Evolutionary conservation across 2,888 invertebrate species (phyloP).

Genomic region (Drosophila mayaguana): DNA sequence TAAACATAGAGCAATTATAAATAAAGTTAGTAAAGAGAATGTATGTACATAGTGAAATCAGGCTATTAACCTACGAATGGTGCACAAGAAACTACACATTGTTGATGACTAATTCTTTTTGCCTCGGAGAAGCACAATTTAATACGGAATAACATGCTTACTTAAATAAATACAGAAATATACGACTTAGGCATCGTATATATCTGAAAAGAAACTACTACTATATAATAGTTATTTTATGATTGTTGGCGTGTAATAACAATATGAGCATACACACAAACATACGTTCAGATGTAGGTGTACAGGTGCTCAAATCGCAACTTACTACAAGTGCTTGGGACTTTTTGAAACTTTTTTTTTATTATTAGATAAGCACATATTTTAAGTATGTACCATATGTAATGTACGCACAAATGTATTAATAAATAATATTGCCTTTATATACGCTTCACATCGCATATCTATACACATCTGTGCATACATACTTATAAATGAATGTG

Average conservation of each 20-base stretch:
- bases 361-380: conserved; percentile 12
- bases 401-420: background rate
- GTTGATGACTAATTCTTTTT: conserved; percentile 21
- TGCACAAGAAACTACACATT: conserved; percentile 10
- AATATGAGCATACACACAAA: background rate
- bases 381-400: background rate
- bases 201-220: background rate
- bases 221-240: background rate
- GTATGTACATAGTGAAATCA: conserved; percentile 19
- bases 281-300: background rate
- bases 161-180: background rate
- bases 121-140: background rate
- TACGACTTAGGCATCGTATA: background rate
- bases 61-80: conserved; percentile 17
- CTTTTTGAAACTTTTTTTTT: background rate
- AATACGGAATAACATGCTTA: background rate
- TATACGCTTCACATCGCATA: conserved; percentile 14
- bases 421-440: conserved; percentile 19
- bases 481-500: background rate
- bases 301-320: background rate
- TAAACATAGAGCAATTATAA: conserved; percentile 9
- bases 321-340: conserved; percentile 3
- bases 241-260: background rate
- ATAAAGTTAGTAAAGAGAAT: conserved; percentile 21
- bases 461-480: background rate